Conservation (phyloP, 1,140 invertebrate species). For the Drosophila repleta region DNA sequence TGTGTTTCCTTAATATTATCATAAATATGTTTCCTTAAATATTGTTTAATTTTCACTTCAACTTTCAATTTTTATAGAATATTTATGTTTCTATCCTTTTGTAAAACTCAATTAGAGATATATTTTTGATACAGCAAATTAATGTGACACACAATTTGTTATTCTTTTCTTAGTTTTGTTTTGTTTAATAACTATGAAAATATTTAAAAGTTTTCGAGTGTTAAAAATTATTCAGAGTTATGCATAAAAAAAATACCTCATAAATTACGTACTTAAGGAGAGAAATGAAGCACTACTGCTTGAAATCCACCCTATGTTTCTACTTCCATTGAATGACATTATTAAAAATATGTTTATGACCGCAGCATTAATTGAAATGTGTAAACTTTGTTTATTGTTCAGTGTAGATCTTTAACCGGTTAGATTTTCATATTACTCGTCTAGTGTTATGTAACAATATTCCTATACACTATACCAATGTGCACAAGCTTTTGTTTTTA, state of each 20-base stretch:
- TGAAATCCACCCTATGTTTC: conserved; percentile 24
- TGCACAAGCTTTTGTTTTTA: conserved; percentile 47
- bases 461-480: conserved; percentile 31
- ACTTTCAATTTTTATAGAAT: conserved; percentile 10
- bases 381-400: conserved; percentile 43
- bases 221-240: conserved; percentile 23
- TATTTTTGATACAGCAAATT: conserved; percentile 11
- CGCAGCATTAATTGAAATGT: conserved; percentile 38
- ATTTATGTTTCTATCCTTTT: conserved; percentile 17
- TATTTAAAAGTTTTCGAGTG: conserved; percentile 16
- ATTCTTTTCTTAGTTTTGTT: not conserved
- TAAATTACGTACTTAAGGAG: conserved; percentile 64
- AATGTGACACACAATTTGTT: not conserved
- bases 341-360: conserved; percentile 19
- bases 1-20: conserved; percentile 35
- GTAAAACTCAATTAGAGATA: not conserved
- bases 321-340: conserved; percentile 25
- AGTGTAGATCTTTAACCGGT: conserved; percentile 16
- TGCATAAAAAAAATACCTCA: conserved; percentile 56
- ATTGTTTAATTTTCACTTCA: conserved; percentile 31
- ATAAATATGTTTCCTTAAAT: conserved; percentile 24
- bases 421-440: conserved; percentile 20
- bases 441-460: conserved; percentile 26
- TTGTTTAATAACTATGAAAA: not conserved
- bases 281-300: conserved; percentile 32